Conservation (phyloP, 1,140 invertebrate species). For the Chlorops oryzae region DNA sequence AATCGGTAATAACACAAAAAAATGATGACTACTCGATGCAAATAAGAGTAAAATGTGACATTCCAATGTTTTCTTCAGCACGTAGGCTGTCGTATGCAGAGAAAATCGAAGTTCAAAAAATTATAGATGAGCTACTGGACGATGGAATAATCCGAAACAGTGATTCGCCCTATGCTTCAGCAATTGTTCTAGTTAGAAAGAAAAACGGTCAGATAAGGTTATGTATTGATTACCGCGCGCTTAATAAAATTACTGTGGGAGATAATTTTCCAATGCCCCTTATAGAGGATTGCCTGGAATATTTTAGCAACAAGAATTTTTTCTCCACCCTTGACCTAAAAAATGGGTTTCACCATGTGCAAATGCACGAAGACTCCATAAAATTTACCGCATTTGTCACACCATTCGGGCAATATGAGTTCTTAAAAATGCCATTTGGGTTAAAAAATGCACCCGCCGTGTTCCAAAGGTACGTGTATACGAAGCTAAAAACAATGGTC, state of each 20-base stretch:
- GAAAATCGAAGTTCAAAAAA: not conserved
- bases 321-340: not conserved
- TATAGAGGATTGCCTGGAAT: not conserved
- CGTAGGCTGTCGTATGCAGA: not conserved
- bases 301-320: not conserved
- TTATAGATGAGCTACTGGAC: not conserved
- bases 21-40: too few species aligned
- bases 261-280: not conserved
- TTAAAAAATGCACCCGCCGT: too few species aligned
- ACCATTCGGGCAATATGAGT: too few species aligned
- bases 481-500: not conserved
- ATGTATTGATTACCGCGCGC: not conserved
- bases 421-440: too few species aligned
- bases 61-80: not conserved
- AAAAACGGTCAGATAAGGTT: too few species aligned
- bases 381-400: too few species aligned
- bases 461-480: not conserved
- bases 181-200: too few species aligned
- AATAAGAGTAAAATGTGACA: too few species aligned
- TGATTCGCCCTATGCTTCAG: too few species aligned
- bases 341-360: not conserved
- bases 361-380: too few species aligned
- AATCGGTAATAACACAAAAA: too few species aligned
- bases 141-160: not conserved
- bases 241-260: not conserved